These are phyloP conservation scores for Oreortyx pictus DNA, from an alignment of 2,797 vertebrate species.

Conservation along the genomic window DNA sequence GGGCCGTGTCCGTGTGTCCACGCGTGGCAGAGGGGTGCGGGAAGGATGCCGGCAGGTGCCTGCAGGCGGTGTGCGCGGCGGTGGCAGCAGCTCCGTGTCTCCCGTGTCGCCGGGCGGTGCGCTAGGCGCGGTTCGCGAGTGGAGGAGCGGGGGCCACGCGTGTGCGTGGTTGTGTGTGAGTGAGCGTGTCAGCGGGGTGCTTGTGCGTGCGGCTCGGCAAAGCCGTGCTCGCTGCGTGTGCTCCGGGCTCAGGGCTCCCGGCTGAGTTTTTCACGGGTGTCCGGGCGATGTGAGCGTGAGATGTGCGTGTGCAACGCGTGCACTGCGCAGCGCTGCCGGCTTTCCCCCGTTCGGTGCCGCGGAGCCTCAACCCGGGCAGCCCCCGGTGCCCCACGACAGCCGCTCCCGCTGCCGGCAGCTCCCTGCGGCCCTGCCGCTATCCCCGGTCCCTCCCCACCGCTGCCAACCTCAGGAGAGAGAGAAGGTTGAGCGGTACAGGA, in stretches of 20 bases:
- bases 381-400: neutral
- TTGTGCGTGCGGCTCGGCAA: neutral
- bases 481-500: neutral
- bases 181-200: neutral
- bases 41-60: neutral
- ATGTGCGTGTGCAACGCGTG: neutral
- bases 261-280: neutral
- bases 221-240: neutral
- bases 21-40: neutral
- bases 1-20: neutral
- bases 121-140: neutral
- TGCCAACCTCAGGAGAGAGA: neutral
- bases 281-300: neutral
- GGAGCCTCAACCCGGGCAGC: neutral
- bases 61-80: neutral
- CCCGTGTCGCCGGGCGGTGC: neutral
- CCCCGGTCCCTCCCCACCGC: neutral
- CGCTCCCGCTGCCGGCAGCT: neutral
- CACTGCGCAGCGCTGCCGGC: neutral
- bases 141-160: neutral
- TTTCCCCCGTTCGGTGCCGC: neutral
- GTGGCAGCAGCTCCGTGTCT: neutral
- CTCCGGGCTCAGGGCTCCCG: neutral
- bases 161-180: neutral
- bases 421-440: neutral